Conservation (phyloP, 2,888 invertebrate species). For the Tipula unca region DNA sequence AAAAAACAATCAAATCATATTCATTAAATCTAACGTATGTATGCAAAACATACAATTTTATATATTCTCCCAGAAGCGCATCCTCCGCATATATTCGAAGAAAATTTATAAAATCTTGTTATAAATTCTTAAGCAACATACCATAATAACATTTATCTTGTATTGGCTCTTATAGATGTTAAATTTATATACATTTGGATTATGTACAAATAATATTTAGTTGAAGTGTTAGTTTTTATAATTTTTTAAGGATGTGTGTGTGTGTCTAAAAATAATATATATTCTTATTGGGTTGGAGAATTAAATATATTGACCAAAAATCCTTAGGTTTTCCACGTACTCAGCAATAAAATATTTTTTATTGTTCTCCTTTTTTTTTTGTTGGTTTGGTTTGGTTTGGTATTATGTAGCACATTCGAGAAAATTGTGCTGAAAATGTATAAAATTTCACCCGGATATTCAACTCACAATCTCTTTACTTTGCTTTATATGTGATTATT, state of each 20-base stretch:
- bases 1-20: too few relatives aligned
- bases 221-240: background rate
- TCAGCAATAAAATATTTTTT: slow-evolving; percentile 14
- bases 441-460: background rate
- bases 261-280: background rate
- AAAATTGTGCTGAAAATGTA: slow-evolving; percentile 14
- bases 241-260: background rate
- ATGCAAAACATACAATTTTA: background rate
- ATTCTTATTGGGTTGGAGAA: background rate
- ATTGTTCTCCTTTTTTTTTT: background rate
- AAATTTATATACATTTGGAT: background rate
- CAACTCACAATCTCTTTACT: background rate
- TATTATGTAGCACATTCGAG: background rate
- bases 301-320: background rate
- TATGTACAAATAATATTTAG: background rate
- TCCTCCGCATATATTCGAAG: background rate
- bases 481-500: background rate
- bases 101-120: background rate
- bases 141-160: background rate
- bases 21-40: background rate
- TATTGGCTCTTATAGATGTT: background rate
- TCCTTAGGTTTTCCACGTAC: background rate
- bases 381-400: too few relatives aligned
- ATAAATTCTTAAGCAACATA: background rate
- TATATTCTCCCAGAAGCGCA: background rate